Percentiles rank a stretch among this genome's conserved stretches.
These are phyloP conservation scores for Latrodectus hesperus DNA, from an alignment of 2,888 invertebrate species.

Conservation along the genomic window DNA sequence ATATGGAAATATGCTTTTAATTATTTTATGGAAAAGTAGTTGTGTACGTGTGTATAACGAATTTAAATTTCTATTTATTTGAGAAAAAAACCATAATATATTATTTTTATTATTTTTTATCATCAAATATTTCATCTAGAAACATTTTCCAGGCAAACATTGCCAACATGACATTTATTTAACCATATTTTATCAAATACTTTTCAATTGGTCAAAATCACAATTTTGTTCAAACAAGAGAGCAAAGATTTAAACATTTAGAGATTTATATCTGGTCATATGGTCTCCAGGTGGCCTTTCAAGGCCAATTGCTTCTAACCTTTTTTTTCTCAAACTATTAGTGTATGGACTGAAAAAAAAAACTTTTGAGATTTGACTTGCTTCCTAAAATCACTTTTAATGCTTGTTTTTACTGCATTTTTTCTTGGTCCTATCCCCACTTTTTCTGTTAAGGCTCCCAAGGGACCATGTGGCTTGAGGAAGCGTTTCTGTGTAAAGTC, in stretches of 20 bases:
- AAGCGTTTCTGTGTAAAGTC: constrained; percentile 15
- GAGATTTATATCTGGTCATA: constrained; percentile 11
- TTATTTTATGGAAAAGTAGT: too few relatives aligned
- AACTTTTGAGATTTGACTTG: constrained; percentile 30
- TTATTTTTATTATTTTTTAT: too few relatives aligned
- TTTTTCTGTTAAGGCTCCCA: constrained; percentile 13
- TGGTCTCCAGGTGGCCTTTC: constrained; percentile 12
- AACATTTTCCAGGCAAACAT: too few relatives aligned
- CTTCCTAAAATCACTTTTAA: constrained; percentile 40
- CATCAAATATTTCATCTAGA: too few relatives aligned
- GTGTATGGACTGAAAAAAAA: constrained; percentile 2
- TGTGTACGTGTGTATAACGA: too few relatives aligned
- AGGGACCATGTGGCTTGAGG: constrained; percentile 19
- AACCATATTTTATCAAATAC: too few relatives aligned
- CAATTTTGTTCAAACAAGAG: neutral
- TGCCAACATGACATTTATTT: too few relatives aligned
- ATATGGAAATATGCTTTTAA: too few relatives aligned
- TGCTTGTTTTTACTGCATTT: constrained; percentile 45
- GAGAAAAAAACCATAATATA: too few relatives aligned
- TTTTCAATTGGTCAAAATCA: too few relatives aligned
- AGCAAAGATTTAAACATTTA: neutral
- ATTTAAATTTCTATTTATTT: too few relatives aligned
- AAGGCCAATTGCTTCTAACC: constrained; percentile 27
- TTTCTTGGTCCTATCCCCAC: constrained; percentile 8
- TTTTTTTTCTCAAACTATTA: constrained; percentile 24